Conservation (phyloP, 2,888 invertebrate species). For the Campoplex capitator region DNA sequence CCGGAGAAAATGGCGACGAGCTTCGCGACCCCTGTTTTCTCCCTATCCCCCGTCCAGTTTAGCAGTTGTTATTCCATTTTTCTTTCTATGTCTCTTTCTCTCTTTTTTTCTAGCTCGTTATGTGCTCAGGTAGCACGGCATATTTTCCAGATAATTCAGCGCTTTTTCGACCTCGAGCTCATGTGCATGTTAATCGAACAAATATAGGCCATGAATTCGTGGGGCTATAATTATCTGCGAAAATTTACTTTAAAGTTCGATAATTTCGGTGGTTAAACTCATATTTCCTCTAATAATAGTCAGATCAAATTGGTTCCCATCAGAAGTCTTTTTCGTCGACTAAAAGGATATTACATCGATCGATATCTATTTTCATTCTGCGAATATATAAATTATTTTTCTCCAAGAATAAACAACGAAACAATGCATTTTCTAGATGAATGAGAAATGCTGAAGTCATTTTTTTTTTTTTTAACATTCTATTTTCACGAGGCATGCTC, state of each 20-base stretch:
- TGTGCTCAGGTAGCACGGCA: neutral
- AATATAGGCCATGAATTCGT: neutral
- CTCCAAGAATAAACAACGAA: neutral
- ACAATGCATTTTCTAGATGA: neutral
- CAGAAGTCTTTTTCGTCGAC: neutral
- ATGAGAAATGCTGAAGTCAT: neutral
- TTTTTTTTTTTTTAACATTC: neutral
- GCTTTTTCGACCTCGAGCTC: neutral
- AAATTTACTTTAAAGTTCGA: neutral
- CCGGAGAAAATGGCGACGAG: conserved; percentile 24
- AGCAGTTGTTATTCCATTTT: neutral
- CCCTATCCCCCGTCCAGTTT: neutral
- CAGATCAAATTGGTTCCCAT: neutral
- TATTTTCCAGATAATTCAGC: conserved; percentile 19
- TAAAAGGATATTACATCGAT: neutral
- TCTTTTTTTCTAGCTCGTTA: conserved; percentile 38
- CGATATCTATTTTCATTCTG: neutral
- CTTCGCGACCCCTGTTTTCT: neutral
- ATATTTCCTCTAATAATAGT: neutral
- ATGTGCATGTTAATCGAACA: conserved; percentile 10
- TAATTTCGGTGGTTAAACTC: neutral
- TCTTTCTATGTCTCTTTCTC: neutral
- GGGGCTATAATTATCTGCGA: too few species aligned
- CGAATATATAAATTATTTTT: neutral
- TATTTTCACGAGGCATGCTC: neutral